Evolutionary conservation across 1,140 invertebrate species (phyloP).

Genomic region (Gryllus bimaculatus): DNA sequence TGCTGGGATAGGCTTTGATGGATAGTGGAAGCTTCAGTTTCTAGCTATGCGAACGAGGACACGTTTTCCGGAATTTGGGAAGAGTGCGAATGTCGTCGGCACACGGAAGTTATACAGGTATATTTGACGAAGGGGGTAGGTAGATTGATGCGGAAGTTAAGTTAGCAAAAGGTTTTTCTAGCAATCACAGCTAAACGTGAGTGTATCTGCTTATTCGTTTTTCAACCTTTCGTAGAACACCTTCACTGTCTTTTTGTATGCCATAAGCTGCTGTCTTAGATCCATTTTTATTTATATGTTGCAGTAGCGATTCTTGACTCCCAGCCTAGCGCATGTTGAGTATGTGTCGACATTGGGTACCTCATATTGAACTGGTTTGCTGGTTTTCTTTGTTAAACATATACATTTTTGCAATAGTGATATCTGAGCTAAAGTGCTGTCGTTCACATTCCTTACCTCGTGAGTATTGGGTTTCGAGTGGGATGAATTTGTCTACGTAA

Average conservation of each 20-base stretch:
- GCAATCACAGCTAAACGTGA: conserved; percentile 9
- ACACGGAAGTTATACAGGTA: conserved; percentile 12
- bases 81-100: conserved; percentile 6
- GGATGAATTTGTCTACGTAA: not conserved
- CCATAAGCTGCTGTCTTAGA: not conserved
- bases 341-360: conserved; percentile 9
- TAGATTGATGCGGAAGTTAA: not conserved
- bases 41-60: not conserved
- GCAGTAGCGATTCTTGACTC: conserved; percentile 8
- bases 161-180: not conserved
- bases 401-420: not conserved
- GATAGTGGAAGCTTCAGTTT: conserved; percentile 13
- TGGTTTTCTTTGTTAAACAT: conserved; percentile 9
- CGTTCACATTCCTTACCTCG: not conserved
- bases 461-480: conserved; percentile 7
- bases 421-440: not conserved
- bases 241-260: not conserved
- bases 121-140: not conserved
- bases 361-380: conserved; percentile 9
- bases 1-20: conserved; percentile 7
- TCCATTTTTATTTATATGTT: not conserved
- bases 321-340: conserved; percentile 8
- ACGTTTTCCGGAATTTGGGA: conserved; percentile 14
- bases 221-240: conserved; percentile 15
- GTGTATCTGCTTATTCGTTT: not conserved